Base-by-base conservation (phyloP, 2,888 invertebrate genomes). In the Chaitophorus viminalis region DNA sequence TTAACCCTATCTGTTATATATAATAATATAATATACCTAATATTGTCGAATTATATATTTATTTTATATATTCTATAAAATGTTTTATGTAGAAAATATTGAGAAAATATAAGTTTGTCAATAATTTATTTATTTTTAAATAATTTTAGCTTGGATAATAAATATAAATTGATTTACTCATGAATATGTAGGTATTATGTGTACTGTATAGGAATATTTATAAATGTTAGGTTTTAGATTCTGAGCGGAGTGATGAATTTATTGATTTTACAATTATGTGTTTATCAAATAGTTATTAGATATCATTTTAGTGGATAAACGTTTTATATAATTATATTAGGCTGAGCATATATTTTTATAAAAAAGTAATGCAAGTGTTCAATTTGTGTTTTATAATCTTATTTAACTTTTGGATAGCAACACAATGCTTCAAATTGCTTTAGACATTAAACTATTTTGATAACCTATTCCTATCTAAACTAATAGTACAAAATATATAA, bases 401-500 rank as follows among this genome's bases (percentile, higher is more conserved):
- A 31, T 29, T 70, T 29, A 70, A 70, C 29, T 52, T 1, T 18
- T n/a, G 25, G 72, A 33, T 33, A 72, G 33, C 52, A 72, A 82
- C 25, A 11, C 6, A 31, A 77, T 33, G 39, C 46, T 72, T 14
- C 70, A 70, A 0, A 68, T 52, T 52, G 33, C 18, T 72, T 68
- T 29, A 29, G 68, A 21, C 74, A 36, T 25, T 65, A 39, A 75
- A 83, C 18, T 60, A 29, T 75, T 74, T 75, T 60, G 83, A 75
- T 83, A 83, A 75, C 60, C 74, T 21, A 36, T 36, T 21, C 29
- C 21, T 46, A 82, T 54, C 31, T 33, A 14, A 21, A 75, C 33
- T 21, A 33, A 60, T 60, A 25, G 25, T 46, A 46, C 46, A 60
- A 36, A 70, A 81, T 46, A 46, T 46, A 21, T 81, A 18, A 54